phyloP scores from a whole-genome alignment of 2,888 invertebrate species.

The Hetaerina titia region DNA sequence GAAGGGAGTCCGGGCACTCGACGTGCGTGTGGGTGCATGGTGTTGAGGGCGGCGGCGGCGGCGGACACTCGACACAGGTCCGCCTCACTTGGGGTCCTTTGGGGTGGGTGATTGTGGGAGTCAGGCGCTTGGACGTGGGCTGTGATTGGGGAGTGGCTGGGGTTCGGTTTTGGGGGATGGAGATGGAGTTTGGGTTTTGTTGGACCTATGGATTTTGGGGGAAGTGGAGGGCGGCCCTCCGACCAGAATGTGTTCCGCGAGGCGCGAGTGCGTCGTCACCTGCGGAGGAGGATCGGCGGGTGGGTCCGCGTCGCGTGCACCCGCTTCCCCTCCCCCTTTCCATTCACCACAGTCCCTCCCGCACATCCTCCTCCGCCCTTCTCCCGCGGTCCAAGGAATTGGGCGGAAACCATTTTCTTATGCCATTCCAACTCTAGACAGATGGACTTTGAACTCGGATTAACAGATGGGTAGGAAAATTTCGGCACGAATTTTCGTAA shows the following conservation, averaged over 20 bases:
- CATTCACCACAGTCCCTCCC: not conserved
- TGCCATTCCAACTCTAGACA: too few relatives aligned
- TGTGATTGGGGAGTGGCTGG: not conserved
- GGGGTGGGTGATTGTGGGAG: not conserved
- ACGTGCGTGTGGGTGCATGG: not conserved
- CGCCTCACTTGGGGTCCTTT: not conserved
- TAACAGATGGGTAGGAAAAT: not conserved
- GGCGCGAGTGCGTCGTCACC: slow-evolving; percentile 30
- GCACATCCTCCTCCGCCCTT: too few relatives aligned
- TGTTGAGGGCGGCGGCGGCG: not conserved
- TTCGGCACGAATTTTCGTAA: too few relatives aligned
- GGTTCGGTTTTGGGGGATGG: not conserved
- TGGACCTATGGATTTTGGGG: not conserved
- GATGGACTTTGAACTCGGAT: not conserved
- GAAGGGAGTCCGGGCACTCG: not conserved
- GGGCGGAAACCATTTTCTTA: too few relatives aligned
- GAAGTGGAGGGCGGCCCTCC: not conserved
- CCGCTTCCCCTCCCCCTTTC: not conserved
- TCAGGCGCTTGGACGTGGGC: not conserved
- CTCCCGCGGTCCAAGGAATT: too few relatives aligned
- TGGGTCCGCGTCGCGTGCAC: not conserved
- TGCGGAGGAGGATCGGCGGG: not conserved
- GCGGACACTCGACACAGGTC: not conserved
- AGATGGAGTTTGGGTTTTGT: not conserved
- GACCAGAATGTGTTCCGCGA: slow-evolving; percentile 12